phyloP scores from a whole-genome alignment of 2,888 invertebrate species.

The Parnassius smintheus region DNA sequence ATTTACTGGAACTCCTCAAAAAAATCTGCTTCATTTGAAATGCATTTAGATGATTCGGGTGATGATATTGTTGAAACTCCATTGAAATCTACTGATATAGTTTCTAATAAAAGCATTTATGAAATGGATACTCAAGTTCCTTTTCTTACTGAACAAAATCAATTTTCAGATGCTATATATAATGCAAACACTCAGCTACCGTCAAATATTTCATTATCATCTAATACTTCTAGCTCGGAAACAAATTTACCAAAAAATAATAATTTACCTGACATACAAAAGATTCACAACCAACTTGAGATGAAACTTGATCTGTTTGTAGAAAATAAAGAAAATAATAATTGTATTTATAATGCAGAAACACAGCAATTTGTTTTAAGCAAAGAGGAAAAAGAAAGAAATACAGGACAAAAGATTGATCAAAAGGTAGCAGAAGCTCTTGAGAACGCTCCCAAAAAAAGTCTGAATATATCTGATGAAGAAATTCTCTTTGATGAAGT shows the following conservation, averaged over 20 bases:
- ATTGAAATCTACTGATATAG: slow-evolving; percentile 30
- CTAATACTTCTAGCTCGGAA: slow-evolving; percentile 32
- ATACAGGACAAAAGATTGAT: not conserved
- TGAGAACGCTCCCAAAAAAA: slow-evolving; percentile 31
- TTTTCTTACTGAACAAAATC: slow-evolving; percentile 32
- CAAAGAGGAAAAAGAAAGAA: slow-evolving; percentile 6
- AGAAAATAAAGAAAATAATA: slow-evolving; percentile 50
- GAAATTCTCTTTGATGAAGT: slow-evolving; percentile 60
- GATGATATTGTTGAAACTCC: slow-evolving; percentile 44
- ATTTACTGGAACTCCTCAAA: slow-evolving; percentile 60
- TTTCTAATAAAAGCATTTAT: slow-evolving; percentile 35
- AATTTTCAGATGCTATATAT: slow-evolving; percentile 48
- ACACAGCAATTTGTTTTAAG: slow-evolving; percentile 30
- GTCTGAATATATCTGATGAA: slow-evolving; percentile 51
- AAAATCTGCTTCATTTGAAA: slow-evolving; percentile 54
- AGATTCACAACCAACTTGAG: slow-evolving; percentile 51
- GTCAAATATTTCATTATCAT: slow-evolving; percentile 15
- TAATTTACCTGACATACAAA: slow-evolving; percentile 48
- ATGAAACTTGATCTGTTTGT: slow-evolving; percentile 51
- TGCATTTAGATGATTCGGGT: slow-evolving; percentile 45
- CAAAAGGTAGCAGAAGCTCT: slow-evolving; percentile 20
- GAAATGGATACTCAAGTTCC: slow-evolving; percentile 58
- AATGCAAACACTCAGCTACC: slow-evolving; percentile 46
- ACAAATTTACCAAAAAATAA: slow-evolving; percentile 38
- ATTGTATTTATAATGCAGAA: slow-evolving; percentile 39